Base-by-base conservation (phyloP, 2,113 vertebrate species). In the Eidolon helvum region DNA sequence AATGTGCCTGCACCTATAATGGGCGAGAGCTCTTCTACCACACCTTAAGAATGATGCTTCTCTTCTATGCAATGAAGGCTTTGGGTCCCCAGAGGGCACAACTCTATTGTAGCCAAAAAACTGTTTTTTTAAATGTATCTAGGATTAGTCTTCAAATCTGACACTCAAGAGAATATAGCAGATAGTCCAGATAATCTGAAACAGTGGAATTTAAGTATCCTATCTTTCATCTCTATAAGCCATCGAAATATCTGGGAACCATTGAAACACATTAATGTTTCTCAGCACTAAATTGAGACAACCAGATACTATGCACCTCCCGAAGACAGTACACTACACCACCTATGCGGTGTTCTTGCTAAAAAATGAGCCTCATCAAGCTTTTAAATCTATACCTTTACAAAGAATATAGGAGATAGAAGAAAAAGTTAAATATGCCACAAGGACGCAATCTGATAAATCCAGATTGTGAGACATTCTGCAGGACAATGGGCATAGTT, bases 361-460 rank as follows among this genome's bases (percentile, higher is more conserved):
- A 1, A 68, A 21, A 65, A 38, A 30, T 0, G 19, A n/a, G 40
- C 26, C 14, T 65, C 22, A 6, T 8, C 28, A 16, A 57, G 11
- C 35, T 28, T 50, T 28, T 45, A 0, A 0, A 35, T 8, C 11
- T 68, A 10, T 0, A 26, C 10, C 16, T 66, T 75, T 68, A 9
- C 12, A 59, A 68, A 30, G 55, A 45, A 43, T 4, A 48, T 12
- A 40, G 57, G 74, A 15, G 48, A 22, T 0, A 40, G 57, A 63
- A 50, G 28, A 68, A 33, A 3, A 80, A 33, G 33, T 6, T 19
- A 53, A 38, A n/a, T 7, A 24, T 40, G 38, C 45, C 43, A 26
- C 43, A 5, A 4, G 18, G 28, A 55, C 63, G 68, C 28, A 38
- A n/a, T 2, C 3, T 0, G 0, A 19, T 10, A n/a, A 24, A 33